These are phyloP conservation scores for Oophaga sylvatica DNA, from an alignment of 2,797 vertebrate genomes.

Conservation along the genomic window DNA sequence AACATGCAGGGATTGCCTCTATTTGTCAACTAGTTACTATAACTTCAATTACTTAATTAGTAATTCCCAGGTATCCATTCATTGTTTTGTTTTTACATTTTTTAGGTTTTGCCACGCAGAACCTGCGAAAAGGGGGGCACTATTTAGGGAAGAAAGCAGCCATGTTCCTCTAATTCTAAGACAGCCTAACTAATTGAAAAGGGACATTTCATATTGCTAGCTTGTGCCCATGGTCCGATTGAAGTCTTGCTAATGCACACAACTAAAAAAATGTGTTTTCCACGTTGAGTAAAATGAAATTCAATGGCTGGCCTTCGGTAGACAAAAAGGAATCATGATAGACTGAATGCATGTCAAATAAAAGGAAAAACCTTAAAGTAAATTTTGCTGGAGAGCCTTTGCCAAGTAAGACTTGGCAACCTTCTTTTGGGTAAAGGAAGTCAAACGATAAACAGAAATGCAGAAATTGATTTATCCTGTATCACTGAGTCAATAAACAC, in stretches of 20 bases:
- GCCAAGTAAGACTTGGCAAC: constrained; percentile 36
- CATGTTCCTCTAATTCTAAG: too few relatives aligned
- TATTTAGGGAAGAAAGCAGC: too few relatives aligned
- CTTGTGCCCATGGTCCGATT: neutral
- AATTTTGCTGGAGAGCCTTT: neutral
- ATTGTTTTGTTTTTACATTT: too few relatives aligned
- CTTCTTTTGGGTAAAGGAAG: constrained; percentile 27
- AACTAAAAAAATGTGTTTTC: constrained; percentile 1
- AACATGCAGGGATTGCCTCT: too few relatives aligned
- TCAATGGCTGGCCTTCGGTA: constrained; percentile 1
- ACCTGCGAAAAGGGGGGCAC: too few relatives aligned
- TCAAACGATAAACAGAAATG: constrained; percentile 41
- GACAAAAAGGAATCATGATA: constrained; percentile 20
- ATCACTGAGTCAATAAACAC: constrained; percentile 29
- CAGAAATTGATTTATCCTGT: constrained; percentile 44
- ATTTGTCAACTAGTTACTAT: too few relatives aligned
- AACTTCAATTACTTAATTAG: too few relatives aligned
- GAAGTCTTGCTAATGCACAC: constrained; percentile 12
- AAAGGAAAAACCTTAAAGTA: constrained; percentile 37
- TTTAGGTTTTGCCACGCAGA: too few relatives aligned
- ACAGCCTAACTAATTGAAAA: neutral
- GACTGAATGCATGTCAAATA: constrained; percentile 23
- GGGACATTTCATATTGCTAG: neutral
- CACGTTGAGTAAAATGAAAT: neutral
- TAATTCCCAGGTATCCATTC: too few relatives aligned